Percentiles rank a stretch among this genome's conserved stretches.
phyloP scores from a whole-genome alignment of 2,888 invertebrate species.

The Cryptophagus acutangulus region DNA sequence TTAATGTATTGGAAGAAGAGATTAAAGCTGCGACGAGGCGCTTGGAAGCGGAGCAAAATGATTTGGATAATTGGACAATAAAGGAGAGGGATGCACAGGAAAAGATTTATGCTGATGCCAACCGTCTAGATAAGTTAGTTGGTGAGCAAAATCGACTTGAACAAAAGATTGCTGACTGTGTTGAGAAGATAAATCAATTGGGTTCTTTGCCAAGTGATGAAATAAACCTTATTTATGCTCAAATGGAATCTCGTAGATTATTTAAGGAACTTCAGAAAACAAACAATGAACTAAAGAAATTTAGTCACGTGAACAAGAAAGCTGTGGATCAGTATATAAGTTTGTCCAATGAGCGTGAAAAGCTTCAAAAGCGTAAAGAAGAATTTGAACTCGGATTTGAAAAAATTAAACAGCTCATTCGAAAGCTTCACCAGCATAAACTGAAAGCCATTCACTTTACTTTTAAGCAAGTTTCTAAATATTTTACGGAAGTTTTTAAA shows the following conservation, averaged over 20 bases:
- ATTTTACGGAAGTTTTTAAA: conserved; percentile 97
- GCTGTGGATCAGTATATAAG: conserved; percentile 98
- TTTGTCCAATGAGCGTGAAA: conserved; percentile 98
- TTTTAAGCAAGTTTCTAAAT: conserved; percentile 96
- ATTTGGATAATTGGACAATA: conserved; percentile 80
- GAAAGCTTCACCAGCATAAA: conserved; percentile 90
- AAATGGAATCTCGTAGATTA: conserved; percentile 72
- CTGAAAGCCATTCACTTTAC: conserved; percentile 98
- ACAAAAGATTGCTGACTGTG: conserved; percentile 91
- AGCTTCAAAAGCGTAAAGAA: conserved; percentile 89
- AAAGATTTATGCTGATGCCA: conserved; percentile 91
- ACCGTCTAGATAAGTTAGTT: conserved; percentile 92
- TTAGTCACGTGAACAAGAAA: conserved; percentile 99
- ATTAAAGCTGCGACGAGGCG: conserved; percentile 62
- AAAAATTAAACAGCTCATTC: conserved; percentile 89
- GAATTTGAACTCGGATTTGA: conserved; percentile 90
- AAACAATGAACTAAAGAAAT: conserved; percentile 95
- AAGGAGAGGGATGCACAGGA: conserved; percentile 90
- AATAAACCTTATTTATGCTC: conserved; percentile 74
- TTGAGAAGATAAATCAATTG: conserved; percentile 91
- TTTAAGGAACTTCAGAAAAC: conserved; percentile 96
- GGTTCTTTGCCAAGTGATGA: conserved; percentile 93
- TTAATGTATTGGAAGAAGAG: conserved; percentile 77
- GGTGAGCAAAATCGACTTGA: conserved; percentile 88
- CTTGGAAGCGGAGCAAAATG: conserved; percentile 66